Evolutionary conservation across 2,888 invertebrate genomes (phyloP).

Genomic region (Athripsodes cinereus): DNA sequence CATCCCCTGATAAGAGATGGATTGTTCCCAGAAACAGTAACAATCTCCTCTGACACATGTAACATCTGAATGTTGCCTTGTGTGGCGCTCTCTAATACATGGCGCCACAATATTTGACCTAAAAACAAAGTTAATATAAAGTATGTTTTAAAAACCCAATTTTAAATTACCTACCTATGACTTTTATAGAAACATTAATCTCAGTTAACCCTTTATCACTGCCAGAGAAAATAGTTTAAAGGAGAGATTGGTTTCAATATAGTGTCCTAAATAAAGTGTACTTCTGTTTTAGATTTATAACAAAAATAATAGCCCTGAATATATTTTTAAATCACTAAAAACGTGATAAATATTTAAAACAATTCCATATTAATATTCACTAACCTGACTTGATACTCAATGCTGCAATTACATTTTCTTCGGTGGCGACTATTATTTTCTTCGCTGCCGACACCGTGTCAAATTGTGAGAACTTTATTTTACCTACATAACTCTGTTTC

Average conservation of each 20-base stretch:
- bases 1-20: conserved; percentile 72
- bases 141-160: not conserved
- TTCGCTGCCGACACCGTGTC: conserved; percentile 67
- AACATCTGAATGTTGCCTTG: conserved; percentile 62
- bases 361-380: too few species aligned
- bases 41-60: conserved; percentile 58
- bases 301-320: too few species aligned
- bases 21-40: conserved; percentile 69
- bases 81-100: conserved; percentile 63
- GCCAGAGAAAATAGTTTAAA: too few species aligned
- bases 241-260: too few species aligned
- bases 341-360: too few species aligned
- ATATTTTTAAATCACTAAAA: too few species aligned
- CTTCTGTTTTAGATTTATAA: too few species aligned
- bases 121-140: conserved; percentile 23
- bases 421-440: conserved; percentile 73
- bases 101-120: conserved; percentile 79
- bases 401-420: conserved; percentile 83
- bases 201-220: too few species aligned
- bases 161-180: not conserved
- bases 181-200: too few species aligned
- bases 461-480: conserved; percentile 69
- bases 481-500: conserved; percentile 79
- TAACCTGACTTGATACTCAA: conserved; percentile 70
- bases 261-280: too few species aligned